These are phyloP conservation scores for Apoda limacodes DNA, from an alignment of 2,888 invertebrate species.

Conservation along the genomic window DNA sequence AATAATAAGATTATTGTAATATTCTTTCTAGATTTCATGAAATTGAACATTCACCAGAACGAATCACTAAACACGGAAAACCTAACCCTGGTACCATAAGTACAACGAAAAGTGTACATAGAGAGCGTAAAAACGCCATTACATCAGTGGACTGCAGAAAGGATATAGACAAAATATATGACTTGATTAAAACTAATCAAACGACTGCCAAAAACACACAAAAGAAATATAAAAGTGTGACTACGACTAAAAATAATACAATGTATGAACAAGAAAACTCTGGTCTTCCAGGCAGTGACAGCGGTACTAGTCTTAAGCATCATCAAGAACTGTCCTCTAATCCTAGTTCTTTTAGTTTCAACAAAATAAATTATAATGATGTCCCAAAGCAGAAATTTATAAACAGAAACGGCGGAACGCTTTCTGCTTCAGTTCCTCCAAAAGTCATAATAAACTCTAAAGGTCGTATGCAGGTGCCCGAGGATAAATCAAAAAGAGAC, in stretches of 20 bases:
- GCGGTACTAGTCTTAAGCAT: conserved; percentile 46
- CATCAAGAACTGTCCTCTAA: conserved; percentile 33
- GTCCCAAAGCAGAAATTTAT: conserved; percentile 11
- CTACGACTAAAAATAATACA: conserved; percentile 15
- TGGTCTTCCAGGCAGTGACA: conserved; percentile 35
- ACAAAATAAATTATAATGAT: conserved; percentile 23
- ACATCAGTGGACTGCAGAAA: conserved; percentile 44
- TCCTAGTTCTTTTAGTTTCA: conserved; percentile 36
- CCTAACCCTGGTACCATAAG: no score
- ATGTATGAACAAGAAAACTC: conserved; percentile 21
- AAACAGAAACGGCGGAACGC: conserved; percentile 16
- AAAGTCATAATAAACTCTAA: conserved; percentile 48
- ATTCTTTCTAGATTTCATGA: no score
- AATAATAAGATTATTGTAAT: no score
- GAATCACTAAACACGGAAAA: no score
- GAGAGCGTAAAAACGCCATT: no score
- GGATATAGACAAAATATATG: conserved; percentile 53
- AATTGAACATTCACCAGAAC: no score
- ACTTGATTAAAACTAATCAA: conserved; percentile 39
- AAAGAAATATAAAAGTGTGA: conserved; percentile 17
- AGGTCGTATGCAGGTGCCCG: conserved; percentile 24
- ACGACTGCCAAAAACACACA: conserved; percentile 22
- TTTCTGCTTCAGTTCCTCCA: conserved; percentile 28
- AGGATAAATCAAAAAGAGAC: conserved; percentile 31
- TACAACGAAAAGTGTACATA: no score